Evolutionary conservation across 1,140 invertebrate species (phyloP).

Genomic region (Anoplolepis gracilipes): DNA sequence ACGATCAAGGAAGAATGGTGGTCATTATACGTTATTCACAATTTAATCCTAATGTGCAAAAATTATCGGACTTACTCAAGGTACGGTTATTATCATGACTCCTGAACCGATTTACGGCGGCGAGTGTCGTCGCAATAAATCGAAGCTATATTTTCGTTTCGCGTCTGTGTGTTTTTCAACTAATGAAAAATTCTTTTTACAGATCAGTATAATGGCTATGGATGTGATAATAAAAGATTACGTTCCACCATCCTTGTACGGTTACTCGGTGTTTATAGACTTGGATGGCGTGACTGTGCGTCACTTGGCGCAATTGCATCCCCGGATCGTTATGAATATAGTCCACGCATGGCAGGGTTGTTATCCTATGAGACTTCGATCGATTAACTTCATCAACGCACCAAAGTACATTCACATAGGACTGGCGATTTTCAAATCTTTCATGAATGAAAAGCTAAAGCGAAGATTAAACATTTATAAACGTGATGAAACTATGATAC

Average conservation of each 20-base stretch:
- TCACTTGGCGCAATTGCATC: slow-evolving; percentile 88
- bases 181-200: neutral
- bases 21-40: slow-evolving; percentile 87
- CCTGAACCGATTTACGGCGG: neutral
- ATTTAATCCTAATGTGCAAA: slow-evolving; percentile 87
- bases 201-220: slow-evolving; percentile 87
- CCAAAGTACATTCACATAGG: slow-evolving; percentile 89
- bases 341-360: slow-evolving; percentile 90
- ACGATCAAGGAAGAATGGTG: slow-evolving; percentile 85
- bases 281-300: slow-evolving; percentile 86
- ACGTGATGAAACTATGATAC: slow-evolving; percentile 72
- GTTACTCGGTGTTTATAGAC: slow-evolving; percentile 88
- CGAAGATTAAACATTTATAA: slow-evolving; percentile 87
- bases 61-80: slow-evolving; percentile 88
- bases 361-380: slow-evolving; percentile 90
- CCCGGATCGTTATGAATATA: slow-evolving; percentile 86
- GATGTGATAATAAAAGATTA: slow-evolving; percentile 86
- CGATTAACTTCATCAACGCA: slow-evolving; percentile 90
- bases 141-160: neutral
- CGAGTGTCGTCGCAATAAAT: neutral
- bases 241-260: slow-evolving; percentile 86
- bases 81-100: slow-evolving; percentile 63
- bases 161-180: neutral
- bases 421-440: slow-evolving; percentile 89
- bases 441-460: slow-evolving; percentile 90